These are phyloP conservation scores for Rhynchomys soricoides DNA, from an alignment of 2,113 vertebrate species.

Conservation along the genomic window DNA sequence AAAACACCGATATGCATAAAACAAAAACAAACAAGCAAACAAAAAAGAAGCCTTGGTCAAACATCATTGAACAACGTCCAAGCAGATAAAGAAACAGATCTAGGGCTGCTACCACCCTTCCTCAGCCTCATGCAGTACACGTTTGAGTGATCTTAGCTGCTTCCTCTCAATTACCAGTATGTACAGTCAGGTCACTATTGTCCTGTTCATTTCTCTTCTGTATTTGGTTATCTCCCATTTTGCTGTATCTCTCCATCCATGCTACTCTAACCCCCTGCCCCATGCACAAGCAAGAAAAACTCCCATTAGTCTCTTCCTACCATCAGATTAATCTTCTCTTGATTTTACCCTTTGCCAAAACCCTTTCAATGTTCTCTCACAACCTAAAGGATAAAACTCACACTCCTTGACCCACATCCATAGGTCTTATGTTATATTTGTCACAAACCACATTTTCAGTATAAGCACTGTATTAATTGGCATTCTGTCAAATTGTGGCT, in stretches of 20 bases:
- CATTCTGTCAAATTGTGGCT: neutral
- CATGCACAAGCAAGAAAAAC: neutral
- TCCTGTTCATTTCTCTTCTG: neutral
- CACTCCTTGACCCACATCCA: neutral
- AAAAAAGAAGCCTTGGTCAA: neutral
- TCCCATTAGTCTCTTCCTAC: neutral
- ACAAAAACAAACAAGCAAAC: neutral
- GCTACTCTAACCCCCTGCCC: neutral
- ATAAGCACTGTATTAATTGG: neutral
- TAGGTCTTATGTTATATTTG: neutral
- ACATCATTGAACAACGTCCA: neutral
- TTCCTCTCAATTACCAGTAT: neutral
- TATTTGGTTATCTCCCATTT: neutral
- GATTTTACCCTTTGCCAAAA: neutral
- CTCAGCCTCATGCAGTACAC: neutral
- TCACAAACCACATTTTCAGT: neutral
- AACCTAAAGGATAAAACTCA: neutral
- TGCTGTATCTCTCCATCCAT: neutral
- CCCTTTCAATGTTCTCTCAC: neutral
- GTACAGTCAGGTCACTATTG: neutral
- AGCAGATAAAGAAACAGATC: neutral
- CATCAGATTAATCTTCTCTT: constrained; percentile 4
- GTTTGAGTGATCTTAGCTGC: neutral
- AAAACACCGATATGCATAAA: neutral
- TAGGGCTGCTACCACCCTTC: neutral